Evolutionary conservation across 2,888 invertebrate species (phyloP).

Genomic region (Phengaris alcon): DNA sequence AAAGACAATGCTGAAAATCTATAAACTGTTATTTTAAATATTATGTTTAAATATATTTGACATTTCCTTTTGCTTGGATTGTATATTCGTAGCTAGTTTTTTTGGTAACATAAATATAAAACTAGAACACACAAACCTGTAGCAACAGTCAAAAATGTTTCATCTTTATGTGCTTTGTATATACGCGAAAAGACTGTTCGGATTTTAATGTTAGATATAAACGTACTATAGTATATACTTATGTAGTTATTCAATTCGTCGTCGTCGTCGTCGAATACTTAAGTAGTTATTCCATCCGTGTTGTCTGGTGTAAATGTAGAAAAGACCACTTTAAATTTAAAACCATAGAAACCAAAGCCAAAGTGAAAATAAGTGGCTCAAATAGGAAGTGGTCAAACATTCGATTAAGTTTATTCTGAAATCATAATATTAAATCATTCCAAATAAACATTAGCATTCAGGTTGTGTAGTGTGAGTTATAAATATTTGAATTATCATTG

Average conservation of each 20-base stretch:
- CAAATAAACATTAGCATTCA: not conserved
- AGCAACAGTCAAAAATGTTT: slow-evolving; percentile 10
- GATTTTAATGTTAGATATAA: not conserved
- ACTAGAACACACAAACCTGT: not conserved
- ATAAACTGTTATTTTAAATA: not conserved
- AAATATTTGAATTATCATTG: not conserved
- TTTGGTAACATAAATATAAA: not conserved
- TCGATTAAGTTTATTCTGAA: too few relatives aligned
- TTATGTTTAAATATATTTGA: not conserved
- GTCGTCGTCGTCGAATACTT: not conserved
- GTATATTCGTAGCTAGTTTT: not conserved
- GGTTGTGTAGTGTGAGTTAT: not conserved
- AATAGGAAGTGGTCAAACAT: not conserved
- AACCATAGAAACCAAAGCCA: not conserved
- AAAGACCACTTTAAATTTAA: not conserved
- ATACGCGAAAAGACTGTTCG: slow-evolving; percentile 15
- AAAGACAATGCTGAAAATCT: not conserved
- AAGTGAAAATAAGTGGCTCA: not conserved
- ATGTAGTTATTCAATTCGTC: not conserved
- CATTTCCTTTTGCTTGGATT: not conserved
- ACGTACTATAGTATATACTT: not conserved
- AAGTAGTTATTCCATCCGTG: not conserved
- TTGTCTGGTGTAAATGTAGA: slow-evolving; percentile 7
- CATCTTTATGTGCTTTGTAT: slow-evolving; percentile 3
- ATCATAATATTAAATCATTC: not conserved